Evolutionary conservation across 2,888 invertebrate genomes (phyloP).

Genomic region (Trypoxylon attenuatum): DNA sequence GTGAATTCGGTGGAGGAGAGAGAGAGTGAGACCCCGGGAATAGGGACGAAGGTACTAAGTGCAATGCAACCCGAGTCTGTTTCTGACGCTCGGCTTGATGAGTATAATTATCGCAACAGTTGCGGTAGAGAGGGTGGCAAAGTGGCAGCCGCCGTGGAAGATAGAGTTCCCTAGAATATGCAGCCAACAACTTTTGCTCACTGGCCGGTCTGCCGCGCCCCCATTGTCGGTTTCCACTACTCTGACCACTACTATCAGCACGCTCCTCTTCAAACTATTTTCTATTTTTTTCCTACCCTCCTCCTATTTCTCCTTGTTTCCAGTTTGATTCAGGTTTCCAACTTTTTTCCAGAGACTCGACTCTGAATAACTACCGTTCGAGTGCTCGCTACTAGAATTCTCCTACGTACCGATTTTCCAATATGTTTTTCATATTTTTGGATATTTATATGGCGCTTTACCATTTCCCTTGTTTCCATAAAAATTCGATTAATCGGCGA

Average conservation of each 20-base stretch:
- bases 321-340: too few species aligned
- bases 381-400: too few species aligned
- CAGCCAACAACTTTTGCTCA: background rate
- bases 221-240: background rate
- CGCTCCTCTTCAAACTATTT: background rate
- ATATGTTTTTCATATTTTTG: too few species aligned
- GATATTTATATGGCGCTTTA: too few species aligned
- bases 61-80: slow-evolving; percentile 41
- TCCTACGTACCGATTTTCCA: too few species aligned
- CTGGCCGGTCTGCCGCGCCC: background rate
- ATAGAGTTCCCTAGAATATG: too few species aligned
- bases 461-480: too few species aligned
- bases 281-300: background rate
- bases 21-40: background rate
- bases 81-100: slow-evolving; percentile 51
- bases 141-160: slow-evolving; percentile 1
- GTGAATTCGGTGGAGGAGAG: background rate
- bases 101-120: slow-evolving; percentile 46
- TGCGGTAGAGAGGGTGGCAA: slow-evolving; percentile 24
- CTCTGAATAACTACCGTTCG: too few species aligned
- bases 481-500: too few species aligned
- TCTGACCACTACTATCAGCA: background rate
- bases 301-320: background rate
- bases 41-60: slow-evolving; percentile 13
- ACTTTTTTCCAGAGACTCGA: too few species aligned